A percentile compares a stretch with the other conserved stretches of the same genome.
phyloP scores from a whole-genome alignment of 2,113 vertebrate species.

The Gavialis gangeticus region DNA sequence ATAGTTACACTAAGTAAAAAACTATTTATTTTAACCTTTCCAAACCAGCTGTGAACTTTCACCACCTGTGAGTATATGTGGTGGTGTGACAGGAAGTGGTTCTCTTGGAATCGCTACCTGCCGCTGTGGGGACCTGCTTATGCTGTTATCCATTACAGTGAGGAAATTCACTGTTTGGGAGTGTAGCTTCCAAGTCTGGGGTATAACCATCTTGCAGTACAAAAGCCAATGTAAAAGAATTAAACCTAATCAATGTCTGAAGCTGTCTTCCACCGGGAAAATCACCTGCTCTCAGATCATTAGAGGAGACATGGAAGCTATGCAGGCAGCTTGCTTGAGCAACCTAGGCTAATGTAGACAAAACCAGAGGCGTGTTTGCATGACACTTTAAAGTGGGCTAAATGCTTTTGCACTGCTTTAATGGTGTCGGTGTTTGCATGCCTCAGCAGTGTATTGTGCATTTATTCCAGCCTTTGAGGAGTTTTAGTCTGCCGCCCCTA shows the following conservation, averaged over 20 bases:
- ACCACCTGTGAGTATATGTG: background rate
- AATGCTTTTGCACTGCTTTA: no score
- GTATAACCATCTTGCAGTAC: background rate
- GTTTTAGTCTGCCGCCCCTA: no score
- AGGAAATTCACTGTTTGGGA: constrained; percentile 46
- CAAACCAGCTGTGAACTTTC: background rate
- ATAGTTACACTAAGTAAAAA: background rate
- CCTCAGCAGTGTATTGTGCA: no score
- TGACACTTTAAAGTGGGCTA: no score
- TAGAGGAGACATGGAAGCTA: constrained; percentile 63
- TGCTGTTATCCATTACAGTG: constrained; percentile 39
- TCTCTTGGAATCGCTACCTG: background rate
- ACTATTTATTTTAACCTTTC: constrained; percentile 9
- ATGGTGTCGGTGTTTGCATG: no score
- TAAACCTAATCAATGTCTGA: constrained; percentile 59
- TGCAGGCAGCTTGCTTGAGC: constrained; percentile 39
- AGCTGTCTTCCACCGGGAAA: constrained; percentile 19
- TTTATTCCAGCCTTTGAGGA: no score
- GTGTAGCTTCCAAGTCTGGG: background rate
- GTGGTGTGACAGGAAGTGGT: background rate
- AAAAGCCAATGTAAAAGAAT: constrained; percentile 44
- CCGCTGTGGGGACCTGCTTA: constrained; percentile 30
- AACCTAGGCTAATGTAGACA: constrained; percentile 45
- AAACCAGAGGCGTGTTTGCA: no score
- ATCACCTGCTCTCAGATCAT: constrained; percentile 77